Evolutionary conservation across 2,797 vertebrate species (phyloP).

Genomic region (Amphiprion clarkii): DNA sequence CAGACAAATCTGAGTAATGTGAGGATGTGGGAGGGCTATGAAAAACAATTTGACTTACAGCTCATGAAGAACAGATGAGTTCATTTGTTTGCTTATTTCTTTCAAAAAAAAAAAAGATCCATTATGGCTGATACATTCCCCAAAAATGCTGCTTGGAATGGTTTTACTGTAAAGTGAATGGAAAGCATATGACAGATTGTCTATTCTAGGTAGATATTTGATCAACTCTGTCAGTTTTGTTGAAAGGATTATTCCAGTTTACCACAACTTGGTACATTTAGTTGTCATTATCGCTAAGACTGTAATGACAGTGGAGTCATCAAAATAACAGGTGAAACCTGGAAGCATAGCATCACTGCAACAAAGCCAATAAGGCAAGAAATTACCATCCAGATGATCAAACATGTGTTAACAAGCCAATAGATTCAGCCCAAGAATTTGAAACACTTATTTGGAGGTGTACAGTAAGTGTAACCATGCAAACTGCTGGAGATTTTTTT

Average conservation of each 20-base stretch:
- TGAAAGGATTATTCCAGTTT: not conserved
- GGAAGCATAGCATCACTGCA: slow-evolving; percentile 4
- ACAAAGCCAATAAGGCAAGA: not conserved
- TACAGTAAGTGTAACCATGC: not conserved
- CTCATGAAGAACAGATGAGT: slow-evolving; percentile 59
- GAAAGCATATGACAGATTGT: slow-evolving; percentile 40
- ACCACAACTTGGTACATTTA: slow-evolving; percentile 7
- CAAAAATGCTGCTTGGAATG: slow-evolving; percentile 56
- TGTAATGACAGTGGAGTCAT: not conserved
- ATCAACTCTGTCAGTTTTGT: not conserved
- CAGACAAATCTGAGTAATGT: slow-evolving; percentile 61
- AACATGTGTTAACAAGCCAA: not conserved
- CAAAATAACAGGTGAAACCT: not conserved
- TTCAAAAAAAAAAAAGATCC: slow-evolving; percentile 25
- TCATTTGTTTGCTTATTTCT: slow-evolving; percentile 60
- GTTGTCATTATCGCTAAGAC: not conserved
- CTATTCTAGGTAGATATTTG: not conserved
- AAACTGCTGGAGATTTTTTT: not conserved
- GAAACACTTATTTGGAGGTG: not conserved
- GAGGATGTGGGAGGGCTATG: slow-evolving; percentile 33
- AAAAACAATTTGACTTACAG: slow-evolving; percentile 56
- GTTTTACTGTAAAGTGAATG: slow-evolving; percentile 35
- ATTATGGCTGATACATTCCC: slow-evolving; percentile 78
- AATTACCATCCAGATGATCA: not conserved
- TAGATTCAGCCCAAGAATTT: not conserved